Evolutionary conservation across 2,113 vertebrate genomes (phyloP).

Genomic region (Elanoides forficatus): DNA sequence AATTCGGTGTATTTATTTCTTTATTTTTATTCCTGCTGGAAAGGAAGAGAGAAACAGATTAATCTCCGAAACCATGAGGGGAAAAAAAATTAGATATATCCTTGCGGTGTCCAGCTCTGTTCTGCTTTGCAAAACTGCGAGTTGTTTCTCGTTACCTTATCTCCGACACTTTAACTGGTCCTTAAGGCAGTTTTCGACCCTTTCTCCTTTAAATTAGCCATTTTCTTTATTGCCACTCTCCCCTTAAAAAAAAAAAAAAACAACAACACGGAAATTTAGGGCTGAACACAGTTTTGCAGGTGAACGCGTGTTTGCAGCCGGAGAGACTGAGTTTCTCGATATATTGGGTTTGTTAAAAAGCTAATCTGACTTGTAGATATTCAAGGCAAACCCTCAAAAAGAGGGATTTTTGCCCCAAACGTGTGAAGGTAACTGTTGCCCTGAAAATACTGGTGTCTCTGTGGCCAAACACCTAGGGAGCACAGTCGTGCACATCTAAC

Average conservation of each 20-base stretch:
- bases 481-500: fast-evolving
- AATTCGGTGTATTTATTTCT: background rate
- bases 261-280: no score
- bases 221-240: background rate
- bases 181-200: background rate
- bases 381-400: background rate
- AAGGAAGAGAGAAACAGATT: background rate
- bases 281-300: background rate
- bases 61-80: background rate
- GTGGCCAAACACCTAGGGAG: background rate
- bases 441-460: background rate
- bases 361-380: fast-evolving
- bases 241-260: background rate
- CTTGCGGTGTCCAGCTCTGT: background rate
- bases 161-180: background rate
- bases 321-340: fast-evolving
- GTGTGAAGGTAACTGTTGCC: background rate
- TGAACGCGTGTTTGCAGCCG: background rate
- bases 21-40: background rate
- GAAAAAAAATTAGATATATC: background rate
- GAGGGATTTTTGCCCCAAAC: background rate
- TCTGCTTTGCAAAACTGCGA: background rate
- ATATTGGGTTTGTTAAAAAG: background rate
- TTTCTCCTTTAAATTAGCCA: background rate
- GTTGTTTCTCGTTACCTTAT: background rate